Percentiles rank a stretch among this genome's conserved stretches.
These are phyloP conservation scores for Nomada fucata DNA, from an alignment of 2,888 invertebrate species.

Conservation along the genomic window DNA sequence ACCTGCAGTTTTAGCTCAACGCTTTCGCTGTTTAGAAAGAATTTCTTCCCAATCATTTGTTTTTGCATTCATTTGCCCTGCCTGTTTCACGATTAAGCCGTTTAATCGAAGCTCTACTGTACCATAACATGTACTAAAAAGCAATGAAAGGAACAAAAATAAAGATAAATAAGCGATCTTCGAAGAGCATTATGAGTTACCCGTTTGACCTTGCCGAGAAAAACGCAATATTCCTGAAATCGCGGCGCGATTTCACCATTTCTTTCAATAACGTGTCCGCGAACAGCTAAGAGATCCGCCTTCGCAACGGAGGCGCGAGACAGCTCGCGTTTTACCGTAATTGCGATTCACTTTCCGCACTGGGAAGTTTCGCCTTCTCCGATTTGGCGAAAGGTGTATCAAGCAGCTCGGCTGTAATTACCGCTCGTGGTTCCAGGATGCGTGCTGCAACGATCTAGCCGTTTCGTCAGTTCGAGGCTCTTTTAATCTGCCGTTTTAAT, in stretches of 20 bases:
- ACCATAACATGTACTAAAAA: too few relatives aligned
- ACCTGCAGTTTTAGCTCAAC: too few relatives aligned
- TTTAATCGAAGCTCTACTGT: too few relatives aligned
- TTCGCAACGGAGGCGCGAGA: slow-evolving; percentile 18
- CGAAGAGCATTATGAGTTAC: too few relatives aligned
- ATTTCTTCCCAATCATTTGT: too few relatives aligned
- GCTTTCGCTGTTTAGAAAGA: too few relatives aligned
- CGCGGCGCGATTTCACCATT: background rate
- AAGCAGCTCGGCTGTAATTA: slow-evolving; percentile 7
- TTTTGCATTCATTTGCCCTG: too few relatives aligned
- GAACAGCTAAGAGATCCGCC: slow-evolving; percentile 6
- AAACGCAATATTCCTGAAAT: background rate
- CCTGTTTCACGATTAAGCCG: too few relatives aligned
- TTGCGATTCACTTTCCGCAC: slow-evolving; percentile 32
- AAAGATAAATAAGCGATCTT: too few relatives aligned
- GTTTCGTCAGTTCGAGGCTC: slow-evolving; percentile 1
- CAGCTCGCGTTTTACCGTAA: slow-evolving; percentile 19
- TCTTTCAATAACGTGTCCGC: background rate
- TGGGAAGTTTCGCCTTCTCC: slow-evolving; percentile 8
- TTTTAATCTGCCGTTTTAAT: slow-evolving; percentile 16
- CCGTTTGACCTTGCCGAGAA: background rate
- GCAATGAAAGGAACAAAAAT: too few relatives aligned
- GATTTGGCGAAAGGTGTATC: slow-evolving; percentile 28
- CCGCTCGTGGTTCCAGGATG: slow-evolving; percentile 6
- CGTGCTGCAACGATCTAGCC: background rate